Percentiles rank a stretch among this genome's conserved stretches.
phyloP scores from a whole-genome alignment of 2,113 vertebrate species.

The Cyprinodon tularosa region DNA sequence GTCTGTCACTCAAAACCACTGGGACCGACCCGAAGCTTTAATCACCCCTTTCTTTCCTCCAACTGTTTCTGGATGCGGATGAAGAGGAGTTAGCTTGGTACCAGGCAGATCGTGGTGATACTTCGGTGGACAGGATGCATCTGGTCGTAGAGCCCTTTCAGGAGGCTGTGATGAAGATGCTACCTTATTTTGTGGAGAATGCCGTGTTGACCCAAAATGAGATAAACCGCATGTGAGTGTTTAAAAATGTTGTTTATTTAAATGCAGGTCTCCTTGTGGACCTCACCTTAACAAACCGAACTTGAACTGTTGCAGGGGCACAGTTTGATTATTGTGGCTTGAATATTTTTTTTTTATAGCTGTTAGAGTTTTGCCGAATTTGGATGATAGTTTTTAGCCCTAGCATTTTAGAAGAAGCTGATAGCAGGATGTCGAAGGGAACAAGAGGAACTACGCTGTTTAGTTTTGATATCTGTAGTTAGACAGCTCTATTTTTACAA shows the following conservation, averaged over 20 bases:
- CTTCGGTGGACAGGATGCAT: conserved; percentile 75
- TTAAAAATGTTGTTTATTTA: background rate
- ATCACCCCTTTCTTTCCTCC: conserved; percentile 5
- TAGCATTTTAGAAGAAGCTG: conserved; percentile 60
- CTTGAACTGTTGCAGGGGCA: background rate
- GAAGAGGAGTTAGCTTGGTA: conserved; percentile 43
- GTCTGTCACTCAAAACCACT: conserved; percentile 53
- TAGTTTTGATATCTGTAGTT: conserved; percentile 47
- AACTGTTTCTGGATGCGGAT: conserved; percentile 29
- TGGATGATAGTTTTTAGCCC: conserved; percentile 67
- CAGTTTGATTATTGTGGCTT: background rate
- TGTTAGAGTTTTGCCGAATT: conserved; percentile 40
- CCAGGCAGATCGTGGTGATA: conserved; percentile 4
- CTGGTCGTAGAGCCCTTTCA: conserved; percentile 70
- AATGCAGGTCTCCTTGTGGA: background rate
- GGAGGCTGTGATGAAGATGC: conserved; percentile 76
- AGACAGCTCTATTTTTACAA: conserved; percentile 38
- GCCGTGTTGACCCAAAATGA: conserved; percentile 78
- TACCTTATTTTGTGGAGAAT: conserved; percentile 82
- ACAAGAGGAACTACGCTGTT: conserved; percentile 40
- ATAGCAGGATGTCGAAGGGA: conserved; percentile 57
- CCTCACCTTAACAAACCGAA: background rate
- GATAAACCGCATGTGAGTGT: conserved; percentile 83
- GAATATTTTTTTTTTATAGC: conserved; percentile 1
- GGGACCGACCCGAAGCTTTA: background rate